These are phyloP conservation scores for Corythornis cristatus DNA, from an alignment of 2,113 vertebrate genomes.

Conservation along the genomic window DNA sequence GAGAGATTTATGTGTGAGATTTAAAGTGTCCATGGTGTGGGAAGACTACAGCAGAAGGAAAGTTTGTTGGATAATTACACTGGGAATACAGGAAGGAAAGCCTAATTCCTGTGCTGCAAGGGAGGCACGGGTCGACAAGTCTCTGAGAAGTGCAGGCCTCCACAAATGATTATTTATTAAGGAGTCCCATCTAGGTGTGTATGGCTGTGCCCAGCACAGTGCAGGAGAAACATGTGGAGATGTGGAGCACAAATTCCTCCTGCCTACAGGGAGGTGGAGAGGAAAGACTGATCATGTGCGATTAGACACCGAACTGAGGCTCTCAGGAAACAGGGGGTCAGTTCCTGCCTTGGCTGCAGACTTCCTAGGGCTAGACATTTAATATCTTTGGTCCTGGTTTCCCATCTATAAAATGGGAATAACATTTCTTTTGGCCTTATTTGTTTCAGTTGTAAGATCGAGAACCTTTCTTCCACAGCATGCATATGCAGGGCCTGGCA, in stretches of 20 bases:
- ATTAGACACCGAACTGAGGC: background rate
- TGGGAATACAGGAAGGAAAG: slow-evolving; percentile 49
- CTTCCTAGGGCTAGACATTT: slow-evolving; percentile 41
- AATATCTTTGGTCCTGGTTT: slow-evolving; percentile 36
- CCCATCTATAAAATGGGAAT: slow-evolving; percentile 16
- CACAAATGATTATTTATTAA: slow-evolving; percentile 8
- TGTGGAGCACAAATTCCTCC: slow-evolving; percentile 12
- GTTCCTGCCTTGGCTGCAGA: slow-evolving; percentile 41
- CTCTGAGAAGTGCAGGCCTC: slow-evolving; percentile 12
- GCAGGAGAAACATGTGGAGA: slow-evolving; percentile 38
- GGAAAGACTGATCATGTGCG: slow-evolving; percentile 57
- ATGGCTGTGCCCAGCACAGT: background rate
- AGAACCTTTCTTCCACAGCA: background rate
- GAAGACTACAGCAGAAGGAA: slow-evolving; percentile 36
- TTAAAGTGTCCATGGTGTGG: slow-evolving; percentile 17
- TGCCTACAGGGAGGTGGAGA: slow-evolving; percentile 63
- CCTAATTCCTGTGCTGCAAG: slow-evolving; percentile 4
- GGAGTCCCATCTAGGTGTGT: slow-evolving; percentile 21
- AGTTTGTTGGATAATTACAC: slow-evolving; percentile 19
- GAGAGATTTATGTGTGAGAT: slow-evolving; percentile 60
- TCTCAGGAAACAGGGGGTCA: slow-evolving; percentile 48
- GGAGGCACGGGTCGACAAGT: slow-evolving; percentile 39
- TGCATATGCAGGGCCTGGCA: background rate
- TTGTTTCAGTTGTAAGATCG: slow-evolving; percentile 4
- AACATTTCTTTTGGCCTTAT: slow-evolving; percentile 32